phyloP scores from a whole-genome alignment of 2,797 vertebrate species.

The Molossus molossus region DNA sequence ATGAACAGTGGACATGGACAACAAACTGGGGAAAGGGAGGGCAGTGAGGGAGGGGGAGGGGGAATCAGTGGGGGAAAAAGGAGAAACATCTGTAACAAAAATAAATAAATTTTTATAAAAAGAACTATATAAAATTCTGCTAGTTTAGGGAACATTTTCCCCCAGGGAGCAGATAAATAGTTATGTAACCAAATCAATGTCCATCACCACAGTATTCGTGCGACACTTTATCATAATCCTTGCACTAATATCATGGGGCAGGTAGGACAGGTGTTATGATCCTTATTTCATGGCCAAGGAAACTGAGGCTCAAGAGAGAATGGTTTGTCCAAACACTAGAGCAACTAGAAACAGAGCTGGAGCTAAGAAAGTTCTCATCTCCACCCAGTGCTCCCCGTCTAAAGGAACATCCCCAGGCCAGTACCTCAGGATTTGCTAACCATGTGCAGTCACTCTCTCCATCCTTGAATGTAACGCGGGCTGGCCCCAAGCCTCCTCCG shows the following conservation, averaged over 20 bases:
- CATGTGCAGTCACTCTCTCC: background rate
- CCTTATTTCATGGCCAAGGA: background rate
- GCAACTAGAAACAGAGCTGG: background rate
- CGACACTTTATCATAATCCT: background rate
- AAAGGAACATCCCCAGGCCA: background rate
- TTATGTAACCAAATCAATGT: background rate
- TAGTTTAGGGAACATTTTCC: background rate
- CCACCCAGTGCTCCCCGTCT: background rate
- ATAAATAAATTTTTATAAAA: too few relatives aligned
- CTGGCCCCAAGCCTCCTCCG: background rate
- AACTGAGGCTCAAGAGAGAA: background rate
- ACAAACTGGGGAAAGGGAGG: too few relatives aligned
- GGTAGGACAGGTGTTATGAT: background rate
- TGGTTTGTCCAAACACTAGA: background rate
- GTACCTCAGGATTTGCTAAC: background rate
- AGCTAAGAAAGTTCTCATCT: background rate
- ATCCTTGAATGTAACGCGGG: background rate
- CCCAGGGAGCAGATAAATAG: background rate
- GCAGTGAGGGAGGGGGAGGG: too few relatives aligned
- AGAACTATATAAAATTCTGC: slow-evolving; percentile 8
- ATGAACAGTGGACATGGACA: too few relatives aligned
- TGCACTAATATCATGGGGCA: background rate
- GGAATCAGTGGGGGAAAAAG: too few relatives aligned
- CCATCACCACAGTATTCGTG: background rate
- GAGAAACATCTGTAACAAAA: too few relatives aligned